Base-by-base conservation (phyloP, 2,113 vertebrate genomes). In the Semnopithecus entellus region DNA sequence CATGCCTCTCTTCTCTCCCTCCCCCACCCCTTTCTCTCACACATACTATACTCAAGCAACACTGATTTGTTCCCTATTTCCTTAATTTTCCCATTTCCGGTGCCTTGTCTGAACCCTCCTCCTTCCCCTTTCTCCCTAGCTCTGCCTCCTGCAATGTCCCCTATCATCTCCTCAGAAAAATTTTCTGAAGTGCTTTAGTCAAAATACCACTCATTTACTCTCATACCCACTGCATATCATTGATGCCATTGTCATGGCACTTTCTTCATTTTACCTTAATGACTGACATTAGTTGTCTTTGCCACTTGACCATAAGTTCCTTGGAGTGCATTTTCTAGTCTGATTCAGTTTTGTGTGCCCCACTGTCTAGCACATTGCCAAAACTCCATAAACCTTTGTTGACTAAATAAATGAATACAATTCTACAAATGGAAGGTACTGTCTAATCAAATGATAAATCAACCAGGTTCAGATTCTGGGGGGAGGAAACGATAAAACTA, bases 401-500 rank as follows among this genome's bases (percentile, higher is more conserved):
- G 85, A 90, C 75, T 83, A 78, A 72, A 87, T 81, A 68, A 68
- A 80, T 43, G 25, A 93, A 80, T 30, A 4, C 18, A 59, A 6
- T 78, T 94, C 55, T 66, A 38, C 55, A 68, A 84, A 76, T 18
- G 45, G 88, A 38, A 81, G n/a, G 16, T 7, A 8, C 27, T 38
- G 13, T 75, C 57, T 50, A 86, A 93, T 91, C 64, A 93, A 93
- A 66, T 45, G 45, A 50, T 35, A 87, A 73, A 68, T 86, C 68
- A 82, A 59, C 40, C 57, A 50, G 9, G 52, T 89, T 87, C 48
- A 78, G 43, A 25, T 35, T 90, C n/a, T 57, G 55, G 75, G 61
- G 72, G 45, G 94, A 94, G 79, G 45, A 94, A 48, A 90, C 43
- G 78, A 82, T 80, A 78, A 38, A 72, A 38, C 6, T 66, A 82